Conservation (phyloP, 2,113 vertebrate genomes). For the Colius striatus region DNA sequence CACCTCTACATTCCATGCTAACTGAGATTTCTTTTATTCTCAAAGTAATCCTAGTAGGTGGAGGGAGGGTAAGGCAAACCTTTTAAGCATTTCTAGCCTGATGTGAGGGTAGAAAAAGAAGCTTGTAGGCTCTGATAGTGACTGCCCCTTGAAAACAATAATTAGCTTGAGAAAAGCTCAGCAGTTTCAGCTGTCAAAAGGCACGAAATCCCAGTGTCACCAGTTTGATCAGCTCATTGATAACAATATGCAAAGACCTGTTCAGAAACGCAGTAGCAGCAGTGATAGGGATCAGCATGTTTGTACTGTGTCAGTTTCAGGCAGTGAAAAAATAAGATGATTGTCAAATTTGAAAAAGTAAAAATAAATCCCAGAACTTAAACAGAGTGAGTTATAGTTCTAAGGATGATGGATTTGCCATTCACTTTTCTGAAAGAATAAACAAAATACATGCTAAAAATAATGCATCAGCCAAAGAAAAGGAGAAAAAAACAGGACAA, state of each 20-base stretch:
- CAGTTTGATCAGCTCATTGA: conserved; percentile 61
- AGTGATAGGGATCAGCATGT: neutral
- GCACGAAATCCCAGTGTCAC: conserved; percentile 55
- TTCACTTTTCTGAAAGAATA: neutral
- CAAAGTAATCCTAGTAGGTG: conserved; percentile 51
- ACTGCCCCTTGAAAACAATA: conserved; percentile 73
- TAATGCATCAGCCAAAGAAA: neutral
- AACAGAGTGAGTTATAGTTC: neutral
- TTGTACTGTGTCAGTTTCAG: conserved; percentile 20
- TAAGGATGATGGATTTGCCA: neutral
- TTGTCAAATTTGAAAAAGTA: conserved; percentile 26
- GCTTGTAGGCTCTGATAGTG: conserved; percentile 56
- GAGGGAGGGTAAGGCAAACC: conserved; percentile 20
- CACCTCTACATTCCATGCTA: conserved; percentile 50
- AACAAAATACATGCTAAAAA: neutral
- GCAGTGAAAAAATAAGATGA: neutral
- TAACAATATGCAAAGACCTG: conserved; percentile 50
- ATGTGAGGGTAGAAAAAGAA: conserved; percentile 50
- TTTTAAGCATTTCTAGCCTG: conserved; percentile 47
- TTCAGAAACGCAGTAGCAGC: conserved; percentile 17
- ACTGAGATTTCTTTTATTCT: conserved; percentile 56
- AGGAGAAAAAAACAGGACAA: neutral
- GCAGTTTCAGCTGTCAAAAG: conserved; percentile 67
- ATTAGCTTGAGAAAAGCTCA: conserved; percentile 65
- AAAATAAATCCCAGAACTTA: conserved; percentile 26